Evolutionary conservation across 2,888 invertebrate genomes (phyloP), one percentile per base, ranked within the genome.

Genomic region (Hirudinaria manillensis): DNA sequence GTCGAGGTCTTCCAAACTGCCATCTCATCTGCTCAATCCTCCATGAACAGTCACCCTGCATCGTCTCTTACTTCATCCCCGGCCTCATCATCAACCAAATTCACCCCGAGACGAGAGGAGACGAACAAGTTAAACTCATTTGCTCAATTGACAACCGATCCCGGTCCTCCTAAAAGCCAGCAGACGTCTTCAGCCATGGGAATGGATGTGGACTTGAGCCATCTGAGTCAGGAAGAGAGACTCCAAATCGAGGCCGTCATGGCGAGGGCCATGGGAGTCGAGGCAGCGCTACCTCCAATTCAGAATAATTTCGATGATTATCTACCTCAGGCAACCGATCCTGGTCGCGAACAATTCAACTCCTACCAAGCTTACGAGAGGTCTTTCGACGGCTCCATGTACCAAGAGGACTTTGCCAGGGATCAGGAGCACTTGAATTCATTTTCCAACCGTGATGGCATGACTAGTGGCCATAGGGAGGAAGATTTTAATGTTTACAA

Each of bases 191-290:
- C 32, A 73, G 24, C 38, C 32, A 13, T 24, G 34, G 32, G 34
- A 38, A 21, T 61, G 24, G 73, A 65, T 36, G 45, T 73, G 16
- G 73, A 73, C 61, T 65, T 73, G 27, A 73, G 73, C 32, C 65
- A 73, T 38, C 61, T 73, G 34, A 73, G 56, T 36, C 65, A 56
- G 61, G 73, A 73, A 36, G 73, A 73, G 32, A n/a, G 73, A 27
- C 21, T 27, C 36, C 87, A 88, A 82, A 90, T 89, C 73, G 87
- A 88, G 79, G 87, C 87, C 77, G 89, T 90, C n/a, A 89, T 90
- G 87, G 88, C 87, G 68, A 86, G 89, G 80, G 89, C 89, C 65
- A 88, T 88, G 80, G 86, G 74, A 6, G 55, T 38, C 21, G 70
- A 56, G 24, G 3, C 56, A 32, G 19, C 70, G 67, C 2, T 68